phyloP scores from a whole-genome alignment of 2,888 invertebrate genomes.

The Alentia gelatinosa region DNA sequence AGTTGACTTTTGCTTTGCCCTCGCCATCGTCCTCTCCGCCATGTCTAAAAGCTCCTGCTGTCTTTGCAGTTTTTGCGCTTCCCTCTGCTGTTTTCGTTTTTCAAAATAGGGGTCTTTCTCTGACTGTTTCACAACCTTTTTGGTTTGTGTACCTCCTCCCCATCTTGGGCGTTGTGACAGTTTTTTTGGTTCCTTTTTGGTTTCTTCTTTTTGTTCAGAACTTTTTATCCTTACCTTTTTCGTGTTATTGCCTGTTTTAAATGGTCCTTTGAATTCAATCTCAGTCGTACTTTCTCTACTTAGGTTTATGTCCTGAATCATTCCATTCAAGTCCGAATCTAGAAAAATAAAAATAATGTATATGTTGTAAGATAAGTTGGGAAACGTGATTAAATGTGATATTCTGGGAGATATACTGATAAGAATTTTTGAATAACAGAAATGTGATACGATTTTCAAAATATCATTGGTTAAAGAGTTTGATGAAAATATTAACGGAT shows the following conservation, averaged over 20 bases:
- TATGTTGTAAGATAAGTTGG: too few species aligned
- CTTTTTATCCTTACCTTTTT: slow-evolving; percentile 72
- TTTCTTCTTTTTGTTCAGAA: slow-evolving; percentile 65
- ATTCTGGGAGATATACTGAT: too few species aligned
- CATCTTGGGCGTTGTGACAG: slow-evolving; percentile 66
- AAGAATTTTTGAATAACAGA: too few species aligned
- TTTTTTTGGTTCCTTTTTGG: slow-evolving; percentile 67
- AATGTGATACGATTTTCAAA: too few species aligned
- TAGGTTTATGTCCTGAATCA: not conserved
- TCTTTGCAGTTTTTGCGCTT: slow-evolving; percentile 68
- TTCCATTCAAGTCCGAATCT: not conserved
- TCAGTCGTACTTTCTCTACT: slow-evolving; percentile 56
- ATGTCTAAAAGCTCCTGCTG: slow-evolving; percentile 73
- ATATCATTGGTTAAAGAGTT: too few species aligned
- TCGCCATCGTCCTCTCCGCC: slow-evolving; percentile 59
- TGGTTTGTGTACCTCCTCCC: slow-evolving; percentile 66
- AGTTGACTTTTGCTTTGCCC: not conserved
- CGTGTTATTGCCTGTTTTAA: slow-evolving; percentile 66
- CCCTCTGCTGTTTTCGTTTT: slow-evolving; percentile 69
- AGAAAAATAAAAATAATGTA: too few species aligned
- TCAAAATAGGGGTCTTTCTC: slow-evolving; percentile 76
- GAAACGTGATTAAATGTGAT: too few species aligned
- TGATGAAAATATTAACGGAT: too few species aligned
- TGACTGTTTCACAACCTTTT: slow-evolving; percentile 73
- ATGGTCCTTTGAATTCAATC: slow-evolving; percentile 57